Conservation (phyloP, 2,888 invertebrate species). For the Apodemia duryi region DNA sequence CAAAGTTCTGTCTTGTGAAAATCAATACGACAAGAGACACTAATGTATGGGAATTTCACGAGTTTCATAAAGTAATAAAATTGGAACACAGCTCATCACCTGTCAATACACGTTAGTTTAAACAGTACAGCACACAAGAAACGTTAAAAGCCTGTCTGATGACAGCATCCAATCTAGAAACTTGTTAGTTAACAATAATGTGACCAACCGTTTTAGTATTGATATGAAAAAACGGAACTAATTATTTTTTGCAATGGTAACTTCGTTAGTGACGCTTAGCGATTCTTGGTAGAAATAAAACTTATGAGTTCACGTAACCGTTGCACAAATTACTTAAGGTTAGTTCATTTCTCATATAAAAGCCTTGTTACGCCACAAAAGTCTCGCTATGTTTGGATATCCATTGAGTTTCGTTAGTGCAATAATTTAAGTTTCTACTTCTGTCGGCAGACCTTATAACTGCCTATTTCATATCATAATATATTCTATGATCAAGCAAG, state of each 20-base stretch:
- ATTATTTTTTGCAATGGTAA: no score
- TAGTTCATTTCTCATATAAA: no score
- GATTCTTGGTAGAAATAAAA: neutral
- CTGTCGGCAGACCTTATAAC: no score
- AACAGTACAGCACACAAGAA: conserved; percentile 33
- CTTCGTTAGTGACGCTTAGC: no score
- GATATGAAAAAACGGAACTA: neutral
- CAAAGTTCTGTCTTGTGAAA: no score
- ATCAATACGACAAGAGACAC: no score
- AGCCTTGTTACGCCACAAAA: neutral
- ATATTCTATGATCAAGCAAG: no score
- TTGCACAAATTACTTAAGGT: no score
- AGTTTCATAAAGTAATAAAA: neutral
- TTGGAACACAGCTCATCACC: conserved; percentile 26
- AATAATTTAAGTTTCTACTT: no score
- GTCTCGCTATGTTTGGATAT: neutral
- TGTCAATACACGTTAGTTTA: conserved; percentile 37
- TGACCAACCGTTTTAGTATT: conserved; percentile 28
- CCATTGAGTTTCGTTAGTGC: no score
- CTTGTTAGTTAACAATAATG: conserved; percentile 38
- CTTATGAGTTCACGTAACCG: neutral
- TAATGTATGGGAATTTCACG: neutral
- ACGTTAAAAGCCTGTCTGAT: conserved; percentile 46
- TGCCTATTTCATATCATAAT: no score
- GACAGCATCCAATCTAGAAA: conserved; percentile 55